Conservation (phyloP, 2,113 vertebrate species). For the Neotoma lepida region DNA sequence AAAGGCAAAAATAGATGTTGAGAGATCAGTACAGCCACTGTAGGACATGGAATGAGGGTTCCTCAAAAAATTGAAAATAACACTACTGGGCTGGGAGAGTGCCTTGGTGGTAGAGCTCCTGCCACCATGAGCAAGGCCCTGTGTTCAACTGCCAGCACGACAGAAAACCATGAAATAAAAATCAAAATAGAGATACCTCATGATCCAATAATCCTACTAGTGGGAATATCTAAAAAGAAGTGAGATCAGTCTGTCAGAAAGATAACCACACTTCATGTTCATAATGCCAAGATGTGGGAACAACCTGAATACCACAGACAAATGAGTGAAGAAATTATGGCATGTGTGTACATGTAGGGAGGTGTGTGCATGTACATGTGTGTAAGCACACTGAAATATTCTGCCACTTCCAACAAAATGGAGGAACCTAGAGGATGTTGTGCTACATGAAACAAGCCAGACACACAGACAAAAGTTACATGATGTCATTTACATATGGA, state of each 20-base stretch:
- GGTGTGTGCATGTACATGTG: background rate
- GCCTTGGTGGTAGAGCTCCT: background rate
- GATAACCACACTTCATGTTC: too few species aligned
- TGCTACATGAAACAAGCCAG: background rate
- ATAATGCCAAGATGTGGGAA: background rate
- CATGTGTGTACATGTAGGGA: too few species aligned
- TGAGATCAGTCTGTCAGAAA: background rate
- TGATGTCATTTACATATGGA: background rate
- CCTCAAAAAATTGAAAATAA: background rate
- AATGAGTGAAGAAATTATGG: background rate
- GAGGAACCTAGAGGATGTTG: background rate
- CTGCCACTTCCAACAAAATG: background rate
- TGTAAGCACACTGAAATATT: background rate
- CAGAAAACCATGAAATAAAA: background rate
- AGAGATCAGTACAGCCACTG: background rate
- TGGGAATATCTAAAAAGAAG: background rate
- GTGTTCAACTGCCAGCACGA: background rate
- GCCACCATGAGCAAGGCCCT: background rate
- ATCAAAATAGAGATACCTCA: background rate
- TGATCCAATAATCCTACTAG: background rate
- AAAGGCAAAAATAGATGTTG: background rate
- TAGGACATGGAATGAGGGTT: background rate
- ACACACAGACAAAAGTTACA: background rate
- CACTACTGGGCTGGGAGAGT: too few species aligned
- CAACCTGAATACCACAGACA: background rate